Evolutionary conservation across 1,140 invertebrate species (phyloP).

Genomic region (Zaprionus ghesquierei): DNA sequence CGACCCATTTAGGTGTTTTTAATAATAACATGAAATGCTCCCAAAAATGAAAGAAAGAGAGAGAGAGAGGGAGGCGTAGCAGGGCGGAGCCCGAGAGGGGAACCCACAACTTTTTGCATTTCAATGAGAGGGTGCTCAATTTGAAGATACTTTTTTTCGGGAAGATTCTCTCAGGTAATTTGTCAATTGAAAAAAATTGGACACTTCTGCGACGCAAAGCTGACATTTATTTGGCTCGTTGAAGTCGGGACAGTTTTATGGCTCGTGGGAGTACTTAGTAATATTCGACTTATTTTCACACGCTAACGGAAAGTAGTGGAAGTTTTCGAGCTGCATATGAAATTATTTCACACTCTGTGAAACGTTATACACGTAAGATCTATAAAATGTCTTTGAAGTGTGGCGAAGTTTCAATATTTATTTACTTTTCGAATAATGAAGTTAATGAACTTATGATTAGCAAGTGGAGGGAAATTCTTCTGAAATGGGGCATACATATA

Average conservation of each 20-base stretch:
- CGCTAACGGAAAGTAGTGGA: constrained; percentile 5
- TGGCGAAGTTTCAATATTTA: neutral
- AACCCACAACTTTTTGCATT: constrained; percentile 52
- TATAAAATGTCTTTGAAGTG: neutral
- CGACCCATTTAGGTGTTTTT: constrained; percentile 76
- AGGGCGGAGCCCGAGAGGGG: neutral
- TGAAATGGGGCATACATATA: neutral
- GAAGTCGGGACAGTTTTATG: constrained; percentile 40
- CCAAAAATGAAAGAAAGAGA: constrained; percentile 22
- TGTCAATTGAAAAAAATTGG: constrained; percentile 47
- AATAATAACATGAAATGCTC: constrained; percentile 63
- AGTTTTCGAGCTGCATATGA: neutral
- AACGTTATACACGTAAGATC: neutral
- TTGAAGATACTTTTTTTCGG: constrained; percentile 14
- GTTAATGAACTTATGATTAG: neutral
- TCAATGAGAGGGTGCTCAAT: constrained; percentile 44
- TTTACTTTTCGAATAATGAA: neutral
- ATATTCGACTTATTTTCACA: constrained; percentile 23
- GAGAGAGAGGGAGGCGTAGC: neutral
- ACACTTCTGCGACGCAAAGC: constrained; percentile 31
- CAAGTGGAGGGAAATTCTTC: neutral
- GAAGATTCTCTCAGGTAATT: constrained; percentile 46
- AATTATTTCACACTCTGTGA: constrained; percentile 4
- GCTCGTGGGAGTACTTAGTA: constrained; percentile 23
- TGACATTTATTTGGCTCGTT: constrained; percentile 55